phyloP scores from a whole-genome alignment of 1,140 invertebrate species.

The Drosophila dunni region DNA sequence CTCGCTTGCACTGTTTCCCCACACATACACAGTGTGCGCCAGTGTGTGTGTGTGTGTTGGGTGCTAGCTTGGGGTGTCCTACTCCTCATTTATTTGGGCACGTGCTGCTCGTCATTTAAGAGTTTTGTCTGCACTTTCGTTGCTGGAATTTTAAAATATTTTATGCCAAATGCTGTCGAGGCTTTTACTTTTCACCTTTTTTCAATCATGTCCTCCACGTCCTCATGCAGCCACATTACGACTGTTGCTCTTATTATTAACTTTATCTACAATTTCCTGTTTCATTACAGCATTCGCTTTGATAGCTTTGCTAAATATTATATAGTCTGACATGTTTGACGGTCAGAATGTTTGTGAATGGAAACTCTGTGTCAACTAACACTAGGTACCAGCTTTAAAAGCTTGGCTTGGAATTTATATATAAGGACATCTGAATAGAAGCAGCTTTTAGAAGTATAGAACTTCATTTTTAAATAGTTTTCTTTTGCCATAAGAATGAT shows the following conservation, averaged over 20 bases:
- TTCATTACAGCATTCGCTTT: background rate
- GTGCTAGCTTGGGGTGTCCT: background rate
- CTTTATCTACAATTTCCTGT: background rate
- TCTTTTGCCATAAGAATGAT: too few relatives aligned
- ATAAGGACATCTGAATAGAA: too few relatives aligned
- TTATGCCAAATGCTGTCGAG: constrained; percentile 64
- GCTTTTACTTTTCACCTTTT: constrained; percentile 65
- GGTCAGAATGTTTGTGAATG: too few relatives aligned
- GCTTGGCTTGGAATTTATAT: too few relatives aligned
- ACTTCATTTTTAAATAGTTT: too few relatives aligned
- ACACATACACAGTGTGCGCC: constrained; percentile 5
- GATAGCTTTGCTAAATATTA: background rate
- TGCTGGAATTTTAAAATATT: constrained; percentile 79
- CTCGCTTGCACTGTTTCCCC: constrained; percentile 32
- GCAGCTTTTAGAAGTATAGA: too few relatives aligned
- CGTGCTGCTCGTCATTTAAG: constrained; percentile 83
- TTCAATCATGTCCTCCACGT: constrained; percentile 16
- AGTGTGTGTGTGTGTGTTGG: constrained; percentile 14
- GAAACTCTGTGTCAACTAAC: too few relatives aligned
- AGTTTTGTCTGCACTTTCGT: constrained; percentile 83
- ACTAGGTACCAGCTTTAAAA: too few relatives aligned
- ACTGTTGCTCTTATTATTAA: constrained; percentile 35
- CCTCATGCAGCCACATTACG: constrained; percentile 26
- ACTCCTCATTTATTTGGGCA: constrained; percentile 75
- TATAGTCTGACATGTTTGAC: background rate